Evolutionary conservation across 2,797 vertebrate genomes (phyloP), one percentile per base, ranked within the genome.

Genomic region (Champsocephalus gunnari): DNA sequence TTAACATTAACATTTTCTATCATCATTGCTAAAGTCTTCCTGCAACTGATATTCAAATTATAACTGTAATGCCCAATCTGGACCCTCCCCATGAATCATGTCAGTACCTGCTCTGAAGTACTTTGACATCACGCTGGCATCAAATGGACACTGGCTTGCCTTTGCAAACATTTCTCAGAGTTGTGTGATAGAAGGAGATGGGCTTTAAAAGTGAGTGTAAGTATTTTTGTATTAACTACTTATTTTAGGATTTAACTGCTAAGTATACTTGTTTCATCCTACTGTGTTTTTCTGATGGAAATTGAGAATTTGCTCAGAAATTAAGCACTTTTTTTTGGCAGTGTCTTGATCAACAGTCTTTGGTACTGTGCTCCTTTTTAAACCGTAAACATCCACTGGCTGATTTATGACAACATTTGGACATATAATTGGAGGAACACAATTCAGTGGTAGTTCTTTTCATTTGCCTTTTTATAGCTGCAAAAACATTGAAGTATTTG

Each of bases 141-240:
- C 73, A 71, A 43, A 74, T n/a, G 61, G 59, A 72, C 21, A 21
- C 44, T 69, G 44, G 19, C 63, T 73, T 77, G 68, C 68, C 19
- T 51, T 21, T 11, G 71, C 72, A 73, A 79, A 57, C 9, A 3
- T 49, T 71, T 73, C n/a, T 81, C 50, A 80, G 41, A 73, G 49
- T 71, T 74, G 10, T 60, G 43, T 82, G 80, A 38, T 79, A 75
- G 63, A 34, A 63, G 74, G 65, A 76, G 38, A 53, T 64, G 66
- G 54, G 63, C 44, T 71, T 12, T 76, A 54, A 76, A 74, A 45
- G 49, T 70, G 48, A 79, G 74, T 80, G 85, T 82, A 82, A 88
- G 80, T 87, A 85, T 85, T 66, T 51, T 77, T 79, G 55, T 5
- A 45, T 75, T 69, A 50, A 62, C 50, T 50, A 9, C 38, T 49